Percentiles rank a stretch among this genome's conserved stretches.
Conservation (phyloP, 2,797 vertebrate genomes). For the Spondyliosoma cantharus region DNA sequence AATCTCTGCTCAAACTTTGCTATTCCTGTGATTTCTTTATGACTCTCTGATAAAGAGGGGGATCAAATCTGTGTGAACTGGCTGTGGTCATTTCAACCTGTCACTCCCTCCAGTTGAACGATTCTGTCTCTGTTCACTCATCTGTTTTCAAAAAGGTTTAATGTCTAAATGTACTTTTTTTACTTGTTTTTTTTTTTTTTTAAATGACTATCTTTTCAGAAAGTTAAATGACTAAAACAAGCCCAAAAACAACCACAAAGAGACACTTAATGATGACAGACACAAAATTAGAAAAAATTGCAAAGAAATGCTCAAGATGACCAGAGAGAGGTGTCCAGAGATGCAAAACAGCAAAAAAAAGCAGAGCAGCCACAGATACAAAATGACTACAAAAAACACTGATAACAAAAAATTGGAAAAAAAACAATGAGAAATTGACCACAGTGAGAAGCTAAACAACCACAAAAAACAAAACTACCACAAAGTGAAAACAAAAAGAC, state of each 20-base stretch:
- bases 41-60: constrained; percentile 54
- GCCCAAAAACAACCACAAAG: not conserved
- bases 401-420: too few relatives aligned
- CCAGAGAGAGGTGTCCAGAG: not conserved
- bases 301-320: not conserved
- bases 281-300: not conserved
- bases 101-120: constrained; percentile 47
- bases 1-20: constrained; percentile 35
- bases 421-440: too few relatives aligned
- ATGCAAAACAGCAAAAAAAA: too few relatives aligned
- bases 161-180: constrained; percentile 30
- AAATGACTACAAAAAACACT: too few relatives aligned
- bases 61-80: constrained; percentile 71
- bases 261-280: not conserved
- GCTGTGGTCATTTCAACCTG: too few relatives aligned
- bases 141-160: constrained; percentile 40
- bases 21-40: constrained; percentile 65
- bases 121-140: constrained; percentile 47
- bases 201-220: not conserved
- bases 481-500: not conserved
- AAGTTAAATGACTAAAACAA: not conserved
- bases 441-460: too few relatives aligned
- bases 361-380: too few relatives aligned
- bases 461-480: too few relatives aligned
- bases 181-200: not conserved